phyloP scores from a whole-genome alignment of 2,113 vertebrate genomes.

The Cryptomyrus ogoouensis region DNA sequence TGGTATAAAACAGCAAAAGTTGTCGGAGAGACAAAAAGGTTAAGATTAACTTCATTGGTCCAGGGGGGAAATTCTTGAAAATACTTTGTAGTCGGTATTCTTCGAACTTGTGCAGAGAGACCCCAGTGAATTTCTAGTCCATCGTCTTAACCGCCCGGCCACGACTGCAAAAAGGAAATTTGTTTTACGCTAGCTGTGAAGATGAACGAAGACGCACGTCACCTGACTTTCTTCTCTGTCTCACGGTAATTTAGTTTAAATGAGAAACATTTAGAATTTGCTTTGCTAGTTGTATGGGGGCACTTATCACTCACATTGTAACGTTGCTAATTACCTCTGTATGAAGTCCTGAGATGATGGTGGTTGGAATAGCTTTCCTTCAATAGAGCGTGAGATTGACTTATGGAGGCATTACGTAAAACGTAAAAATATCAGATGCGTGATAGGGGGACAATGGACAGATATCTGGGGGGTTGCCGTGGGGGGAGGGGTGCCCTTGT shows the following conservation, averaged over 20 bases:
- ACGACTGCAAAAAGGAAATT: slow-evolving; percentile 49
- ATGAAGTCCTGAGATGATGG: not conserved
- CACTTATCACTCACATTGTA: not conserved
- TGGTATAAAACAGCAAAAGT: not conserved
- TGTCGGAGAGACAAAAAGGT: not conserved
- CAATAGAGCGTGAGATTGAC: not conserved
- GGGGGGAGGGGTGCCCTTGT: too few species aligned
- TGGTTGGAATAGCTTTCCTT: not conserved
- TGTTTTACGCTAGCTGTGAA: not conserved
- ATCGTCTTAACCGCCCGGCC: slow-evolving; percentile 78
- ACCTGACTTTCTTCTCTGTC: not conserved
- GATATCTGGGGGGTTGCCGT: not conserved
- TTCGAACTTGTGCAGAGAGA: slow-evolving; percentile 80
- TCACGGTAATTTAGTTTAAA: not conserved
- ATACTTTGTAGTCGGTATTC: slow-evolving; percentile 78
- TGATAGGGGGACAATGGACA: not conserved
- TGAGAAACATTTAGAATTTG: not conserved
- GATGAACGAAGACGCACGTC: not conserved
- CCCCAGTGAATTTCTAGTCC: slow-evolving; percentile 67
- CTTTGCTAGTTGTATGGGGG: not conserved
- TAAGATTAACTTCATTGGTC: not conserved
- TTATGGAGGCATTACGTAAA: not conserved
- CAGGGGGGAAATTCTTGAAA: not conserved
- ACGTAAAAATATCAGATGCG: not conserved
- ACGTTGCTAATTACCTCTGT: not conserved